phyloP scores from a whole-genome alignment of 2,888 invertebrate genomes.

The Empis stercorea region DNA sequence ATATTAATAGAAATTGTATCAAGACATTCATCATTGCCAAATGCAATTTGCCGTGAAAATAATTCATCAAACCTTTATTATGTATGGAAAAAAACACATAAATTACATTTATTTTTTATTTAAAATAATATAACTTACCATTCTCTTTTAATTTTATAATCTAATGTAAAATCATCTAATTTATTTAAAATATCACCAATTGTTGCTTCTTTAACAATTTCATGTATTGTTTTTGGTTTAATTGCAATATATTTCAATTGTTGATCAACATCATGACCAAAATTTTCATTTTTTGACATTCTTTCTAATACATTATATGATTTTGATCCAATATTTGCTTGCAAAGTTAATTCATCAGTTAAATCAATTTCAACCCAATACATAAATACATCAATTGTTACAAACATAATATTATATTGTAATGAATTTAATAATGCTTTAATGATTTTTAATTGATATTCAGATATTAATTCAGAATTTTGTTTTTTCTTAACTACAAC shows the following conservation, averaged over 20 bases:
- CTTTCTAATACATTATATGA: conserved; percentile 20
- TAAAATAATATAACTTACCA: conserved; percentile 10
- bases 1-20: conserved; percentile 19
- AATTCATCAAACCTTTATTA: conserved; percentile 19
- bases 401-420: conserved; percentile 23
- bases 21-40: conserved; percentile 26
- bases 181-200: conserved; percentile 23
- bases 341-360: conserved; percentile 19
- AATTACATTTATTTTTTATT: too few species aligned
- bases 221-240: conserved; percentile 20
- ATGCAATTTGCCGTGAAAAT: conserved; percentile 18
- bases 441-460: conserved; percentile 22
- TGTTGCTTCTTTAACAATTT: conserved; percentile 18
- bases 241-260: conserved; percentile 22
- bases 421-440: conserved; percentile 21
- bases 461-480: conserved; percentile 12
- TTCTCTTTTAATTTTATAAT: conserved; percentile 12
- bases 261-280: conserved; percentile 21
- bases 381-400: conserved; percentile 24
- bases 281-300: conserved; percentile 17
- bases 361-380: conserved; percentile 26
- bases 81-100: not conserved
- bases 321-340: conserved; percentile 21
- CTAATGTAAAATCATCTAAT: conserved; percentile 14
- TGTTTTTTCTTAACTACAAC: not conserved